Percentiles rank a stretch among this genome's conserved stretches.
These are phyloP conservation scores for Pogonocichla stellata DNA, from an alignment of 2,113 vertebrate species.

Conservation along the genomic window DNA sequence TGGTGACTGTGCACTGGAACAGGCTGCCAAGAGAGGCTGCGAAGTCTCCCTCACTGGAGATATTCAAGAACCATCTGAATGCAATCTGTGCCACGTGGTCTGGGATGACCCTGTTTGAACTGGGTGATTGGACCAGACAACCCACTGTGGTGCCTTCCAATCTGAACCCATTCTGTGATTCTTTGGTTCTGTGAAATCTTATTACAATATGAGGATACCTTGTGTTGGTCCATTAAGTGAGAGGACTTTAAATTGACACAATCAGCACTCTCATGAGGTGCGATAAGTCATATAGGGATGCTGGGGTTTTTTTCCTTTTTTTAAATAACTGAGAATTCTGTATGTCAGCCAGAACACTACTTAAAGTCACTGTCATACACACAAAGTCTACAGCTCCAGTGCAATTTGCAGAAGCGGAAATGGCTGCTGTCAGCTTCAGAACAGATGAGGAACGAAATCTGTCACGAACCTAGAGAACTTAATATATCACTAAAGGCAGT, in stretches of 20 bases:
- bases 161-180: not conserved
- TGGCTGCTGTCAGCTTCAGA: conserved; percentile 52
- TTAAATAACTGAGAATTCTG: not conserved
- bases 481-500: conserved; percentile 77
- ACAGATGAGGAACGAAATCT: conserved; percentile 62
- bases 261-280: not conserved
- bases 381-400: not conserved
- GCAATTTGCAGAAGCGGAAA: conserved; percentile 35
- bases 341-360: not conserved
- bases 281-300: not conserved
- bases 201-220: not conserved
- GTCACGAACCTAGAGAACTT: conserved; percentile 68
- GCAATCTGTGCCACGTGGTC: not conserved
- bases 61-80: not conserved
- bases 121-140: not conserved
- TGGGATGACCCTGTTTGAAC: not conserved
- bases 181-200: not conserved
- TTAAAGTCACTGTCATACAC: conserved; percentile 28
- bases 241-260: not conserved
- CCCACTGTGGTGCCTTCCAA: not conserved
- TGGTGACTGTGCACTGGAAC: not conserved
- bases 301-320: not conserved
- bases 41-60: not conserved
- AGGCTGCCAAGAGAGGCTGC: accelerated
- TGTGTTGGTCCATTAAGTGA: not conserved